phyloP scores from a whole-genome alignment of 2,797 vertebrate species.

The Momotus momota region DNA sequence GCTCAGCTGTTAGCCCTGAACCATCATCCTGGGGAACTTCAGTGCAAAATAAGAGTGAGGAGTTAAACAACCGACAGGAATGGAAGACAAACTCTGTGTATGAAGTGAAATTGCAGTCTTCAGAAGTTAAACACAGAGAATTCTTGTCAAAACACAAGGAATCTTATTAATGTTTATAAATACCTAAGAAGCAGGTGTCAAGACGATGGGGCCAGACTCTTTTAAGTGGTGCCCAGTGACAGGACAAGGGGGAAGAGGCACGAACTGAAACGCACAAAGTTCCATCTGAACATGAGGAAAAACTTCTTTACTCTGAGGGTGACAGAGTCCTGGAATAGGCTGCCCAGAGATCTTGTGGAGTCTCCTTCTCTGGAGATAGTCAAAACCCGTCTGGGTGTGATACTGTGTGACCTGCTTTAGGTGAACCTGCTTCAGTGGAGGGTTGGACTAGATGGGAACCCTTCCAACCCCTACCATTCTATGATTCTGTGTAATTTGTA shows the following conservation, averaged over 20 bases:
- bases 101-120: background rate
- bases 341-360: background rate
- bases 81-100: background rate
- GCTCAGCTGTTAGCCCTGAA: background rate
- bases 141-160: background rate
- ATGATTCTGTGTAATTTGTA: background rate
- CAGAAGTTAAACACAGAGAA: background rate
- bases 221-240: background rate
- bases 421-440: background rate
- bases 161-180: background rate
- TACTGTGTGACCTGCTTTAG: background rate
- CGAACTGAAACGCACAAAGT: background rate
- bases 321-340: background rate
- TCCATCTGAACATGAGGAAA: background rate
- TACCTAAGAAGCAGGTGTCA: background rate
- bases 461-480: background rate
- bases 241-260: background rate
- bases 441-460: background rate
- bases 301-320: background rate
- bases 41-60: background rate
- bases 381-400: background rate
- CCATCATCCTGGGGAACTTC: background rate
- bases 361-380: background rate
- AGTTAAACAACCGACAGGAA: background rate
- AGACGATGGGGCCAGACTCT: background rate